phyloP scores from a whole-genome alignment of 2,113 vertebrate species.

The Mobula hypostoma region DNA sequence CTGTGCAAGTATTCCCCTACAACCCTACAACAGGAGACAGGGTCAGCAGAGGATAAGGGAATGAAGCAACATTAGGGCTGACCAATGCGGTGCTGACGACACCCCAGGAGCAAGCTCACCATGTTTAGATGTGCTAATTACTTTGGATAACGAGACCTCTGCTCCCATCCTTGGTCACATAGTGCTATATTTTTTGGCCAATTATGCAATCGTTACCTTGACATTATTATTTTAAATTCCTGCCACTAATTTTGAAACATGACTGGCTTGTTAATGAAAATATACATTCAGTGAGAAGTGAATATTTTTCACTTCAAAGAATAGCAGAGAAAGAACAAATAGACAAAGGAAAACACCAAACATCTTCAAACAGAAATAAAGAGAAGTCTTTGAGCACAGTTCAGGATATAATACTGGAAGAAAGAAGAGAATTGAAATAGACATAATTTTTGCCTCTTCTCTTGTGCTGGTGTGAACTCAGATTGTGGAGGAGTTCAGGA shows the following conservation, averaged over 20 bases:
- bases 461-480: not conserved
- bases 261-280: not conserved
- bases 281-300: not conserved
- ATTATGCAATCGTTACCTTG: not conserved
- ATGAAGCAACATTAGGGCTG: not conserved
- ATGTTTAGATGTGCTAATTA: not conserved
- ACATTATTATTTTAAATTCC: not conserved
- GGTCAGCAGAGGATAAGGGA: not conserved
- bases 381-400: not conserved
- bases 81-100: not conserved
- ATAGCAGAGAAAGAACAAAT: not conserved
- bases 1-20: not conserved
- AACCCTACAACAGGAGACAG: too few relatives aligned
- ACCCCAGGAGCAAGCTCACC: not conserved
- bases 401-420: not conserved
- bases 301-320: not conserved
- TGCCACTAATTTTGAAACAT: not conserved
- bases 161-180: not conserved
- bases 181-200: not conserved
- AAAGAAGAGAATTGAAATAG: not conserved
- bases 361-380: not conserved
- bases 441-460: not conserved
- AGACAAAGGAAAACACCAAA: not conserved
- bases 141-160: not conserved
- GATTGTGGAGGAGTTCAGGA: not conserved